These are phyloP conservation scores for Oriolus oriolus DNA, from an alignment of 2,113 vertebrate genomes.

Conservation along the genomic window DNA sequence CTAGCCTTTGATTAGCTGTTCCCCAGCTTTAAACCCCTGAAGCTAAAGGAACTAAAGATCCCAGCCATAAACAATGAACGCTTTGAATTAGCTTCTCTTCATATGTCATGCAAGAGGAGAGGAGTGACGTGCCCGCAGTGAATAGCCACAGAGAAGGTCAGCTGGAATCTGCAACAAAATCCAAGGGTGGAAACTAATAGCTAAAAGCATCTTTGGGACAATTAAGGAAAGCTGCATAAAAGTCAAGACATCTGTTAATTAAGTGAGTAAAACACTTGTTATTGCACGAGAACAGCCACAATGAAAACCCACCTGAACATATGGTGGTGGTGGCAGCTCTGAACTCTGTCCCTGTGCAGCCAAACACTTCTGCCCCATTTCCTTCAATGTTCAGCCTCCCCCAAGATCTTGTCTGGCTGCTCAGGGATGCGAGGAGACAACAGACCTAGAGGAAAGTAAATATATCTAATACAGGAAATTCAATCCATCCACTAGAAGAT, in stretches of 20 bases:
- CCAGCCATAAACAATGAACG: constrained; percentile 70
- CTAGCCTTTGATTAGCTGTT: constrained; percentile 72
- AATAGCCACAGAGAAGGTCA: constrained; percentile 54
- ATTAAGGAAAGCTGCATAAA: neutral
- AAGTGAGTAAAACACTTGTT: neutral
- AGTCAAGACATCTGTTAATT: neutral
- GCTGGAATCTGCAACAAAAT: neutral
- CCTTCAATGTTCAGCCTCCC: neutral
- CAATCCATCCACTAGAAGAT: neutral
- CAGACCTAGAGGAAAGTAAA: neutral
- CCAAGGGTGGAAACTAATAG: neutral
- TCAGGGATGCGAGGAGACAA: neutral
- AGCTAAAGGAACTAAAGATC: constrained; percentile 66
- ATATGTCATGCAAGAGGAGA: constrained; percentile 60
- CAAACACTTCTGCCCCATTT: neutral
- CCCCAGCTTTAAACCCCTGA: constrained; percentile 65
- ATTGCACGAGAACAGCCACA: neutral
- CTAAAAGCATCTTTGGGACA: neutral
- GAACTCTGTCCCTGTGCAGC: neutral
- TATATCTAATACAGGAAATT: neutral
- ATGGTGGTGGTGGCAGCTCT: neutral
- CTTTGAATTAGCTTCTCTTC: constrained; percentile 74
- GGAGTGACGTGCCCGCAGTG: constrained; percentile 39
- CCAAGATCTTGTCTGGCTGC: neutral
- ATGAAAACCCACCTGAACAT: neutral